A percentile compares a stretch with the other conserved stretches of the same genome.
These are phyloP conservation scores for Bolinopsis microptera DNA, from an alignment of 37 sponge, comb jelly and placozoan genomes.

Conservation along the genomic window DNA sequence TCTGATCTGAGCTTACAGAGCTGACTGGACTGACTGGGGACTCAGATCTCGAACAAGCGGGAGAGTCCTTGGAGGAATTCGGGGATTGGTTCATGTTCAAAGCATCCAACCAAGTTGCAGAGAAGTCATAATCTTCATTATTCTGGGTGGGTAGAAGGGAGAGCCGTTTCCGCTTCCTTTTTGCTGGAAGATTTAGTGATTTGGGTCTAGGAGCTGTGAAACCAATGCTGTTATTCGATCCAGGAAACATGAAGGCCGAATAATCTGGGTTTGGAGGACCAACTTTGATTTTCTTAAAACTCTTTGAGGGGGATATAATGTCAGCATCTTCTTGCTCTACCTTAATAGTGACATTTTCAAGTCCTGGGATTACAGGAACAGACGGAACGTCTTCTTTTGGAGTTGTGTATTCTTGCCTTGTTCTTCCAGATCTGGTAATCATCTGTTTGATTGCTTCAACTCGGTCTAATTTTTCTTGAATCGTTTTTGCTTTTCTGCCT, in stretches of 20 bases:
- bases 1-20: background rate
- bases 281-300: background rate
- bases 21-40: slow-evolving; percentile 42
- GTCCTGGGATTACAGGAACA: too few species aligned
- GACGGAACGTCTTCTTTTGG: background rate
- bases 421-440: background rate
- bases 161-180: slow-evolving; percentile 4
- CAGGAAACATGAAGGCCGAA: background rate
- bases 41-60: background rate
- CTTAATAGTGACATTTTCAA: background rate
- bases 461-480: background rate
- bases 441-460: background rate
- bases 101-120: slow-evolving; percentile 4
- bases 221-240: background rate
- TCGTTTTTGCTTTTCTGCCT: background rate
- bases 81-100: slow-evolving; percentile 17
- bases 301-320: background rate
- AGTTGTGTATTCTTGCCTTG: background rate
- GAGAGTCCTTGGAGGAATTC: background rate
- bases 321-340: background rate
- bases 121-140: background rate
- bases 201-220: background rate
- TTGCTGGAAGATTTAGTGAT: background rate
- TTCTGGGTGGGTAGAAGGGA: slow-evolving; percentile 22
- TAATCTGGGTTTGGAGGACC: background rate